phyloP scores from a whole-genome alignment of 2,113 vertebrate species.

The Aleadryas rufinucha region DNA sequence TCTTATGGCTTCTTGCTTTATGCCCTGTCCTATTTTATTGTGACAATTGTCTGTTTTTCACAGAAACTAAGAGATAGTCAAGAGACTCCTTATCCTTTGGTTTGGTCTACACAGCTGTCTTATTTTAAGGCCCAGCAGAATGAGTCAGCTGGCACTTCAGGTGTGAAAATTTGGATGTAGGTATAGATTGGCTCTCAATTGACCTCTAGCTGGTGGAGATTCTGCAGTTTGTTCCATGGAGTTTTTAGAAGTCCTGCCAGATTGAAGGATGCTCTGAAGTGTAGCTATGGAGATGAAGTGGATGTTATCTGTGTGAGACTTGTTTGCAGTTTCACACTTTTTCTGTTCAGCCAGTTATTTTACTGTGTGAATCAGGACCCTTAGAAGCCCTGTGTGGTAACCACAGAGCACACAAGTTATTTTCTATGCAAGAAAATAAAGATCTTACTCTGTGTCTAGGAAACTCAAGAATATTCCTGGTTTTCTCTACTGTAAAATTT shows the following conservation, averaged over 20 bases:
- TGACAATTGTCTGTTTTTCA: neutral
- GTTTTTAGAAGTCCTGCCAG: neutral
- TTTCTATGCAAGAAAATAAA: neutral
- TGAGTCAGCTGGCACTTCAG: neutral
- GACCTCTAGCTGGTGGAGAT: neutral
- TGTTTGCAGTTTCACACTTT: neutral
- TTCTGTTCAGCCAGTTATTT: neutral
- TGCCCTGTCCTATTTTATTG: neutral
- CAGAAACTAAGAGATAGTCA: neutral
- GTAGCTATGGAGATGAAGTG: neutral
- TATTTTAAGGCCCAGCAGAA: neutral
- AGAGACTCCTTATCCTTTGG: neutral
- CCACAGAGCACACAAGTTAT: neutral
- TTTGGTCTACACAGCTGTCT: neutral
- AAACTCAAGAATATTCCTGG: neutral
- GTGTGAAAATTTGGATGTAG: neutral
- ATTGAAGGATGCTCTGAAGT: neutral
- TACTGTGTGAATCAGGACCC: neutral
- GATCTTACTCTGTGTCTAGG: neutral
- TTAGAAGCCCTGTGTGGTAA: neutral
- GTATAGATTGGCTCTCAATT: neutral
- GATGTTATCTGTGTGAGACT: neutral
- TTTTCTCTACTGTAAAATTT: neutral
- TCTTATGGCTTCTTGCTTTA: neutral
- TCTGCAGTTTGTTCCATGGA: neutral